phyloP scores from a whole-genome alignment of 2,888 invertebrate species.

The Polyommatus icarus region DNA sequence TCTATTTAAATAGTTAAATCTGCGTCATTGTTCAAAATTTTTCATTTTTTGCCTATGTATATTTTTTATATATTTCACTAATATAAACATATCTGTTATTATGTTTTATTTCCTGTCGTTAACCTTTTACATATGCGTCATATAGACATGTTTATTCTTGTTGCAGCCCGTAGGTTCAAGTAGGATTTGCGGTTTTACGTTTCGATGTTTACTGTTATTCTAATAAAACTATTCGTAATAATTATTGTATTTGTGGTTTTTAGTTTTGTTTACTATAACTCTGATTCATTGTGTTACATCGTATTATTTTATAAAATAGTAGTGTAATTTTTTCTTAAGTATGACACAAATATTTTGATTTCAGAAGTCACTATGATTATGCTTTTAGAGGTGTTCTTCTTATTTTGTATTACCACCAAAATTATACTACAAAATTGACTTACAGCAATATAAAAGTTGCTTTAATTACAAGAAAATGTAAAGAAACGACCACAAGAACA shows the following conservation, averaged over 20 bases:
- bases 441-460: too few species aligned
- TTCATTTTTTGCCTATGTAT: neutral
- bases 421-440: too few species aligned
- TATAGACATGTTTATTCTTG: conserved; percentile 19
- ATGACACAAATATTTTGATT: neutral
- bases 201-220: neutral
- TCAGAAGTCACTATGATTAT: neutral
- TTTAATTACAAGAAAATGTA: neutral
- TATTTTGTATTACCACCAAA: too few species aligned
- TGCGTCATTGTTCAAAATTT: neutral
- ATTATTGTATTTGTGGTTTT: neutral
- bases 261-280: neutral
- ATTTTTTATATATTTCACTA: neutral
- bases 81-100: conserved; percentile 1
- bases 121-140: conserved; percentile 22
- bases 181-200: conserved; percentile 7
- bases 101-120: conserved; percentile 4
- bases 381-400: neutral
- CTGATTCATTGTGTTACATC: neutral
- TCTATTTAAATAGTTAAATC: neutral
- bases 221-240: neutral
- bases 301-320: neutral
- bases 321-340: neutral
- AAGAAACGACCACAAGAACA: neutral
- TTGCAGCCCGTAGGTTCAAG: neutral